Conservation (phyloP, 1,140 invertebrate species). For the Penaeus indicus region DNA sequence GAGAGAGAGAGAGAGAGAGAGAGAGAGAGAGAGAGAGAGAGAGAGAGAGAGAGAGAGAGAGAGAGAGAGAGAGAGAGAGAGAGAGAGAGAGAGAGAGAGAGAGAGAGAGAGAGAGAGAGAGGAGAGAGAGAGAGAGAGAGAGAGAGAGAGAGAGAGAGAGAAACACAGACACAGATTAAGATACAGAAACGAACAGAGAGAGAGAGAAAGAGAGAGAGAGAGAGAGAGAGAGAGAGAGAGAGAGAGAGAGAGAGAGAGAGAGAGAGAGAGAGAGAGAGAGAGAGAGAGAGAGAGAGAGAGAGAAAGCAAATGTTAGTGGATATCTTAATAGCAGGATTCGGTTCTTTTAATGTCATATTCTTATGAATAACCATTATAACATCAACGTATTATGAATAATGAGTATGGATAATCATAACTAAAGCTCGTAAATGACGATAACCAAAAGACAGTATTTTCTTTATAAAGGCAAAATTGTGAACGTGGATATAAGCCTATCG, state of each 20-base stretch:
- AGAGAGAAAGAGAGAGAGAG: background rate
- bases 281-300: background rate
- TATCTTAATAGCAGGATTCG: too few species aligned
- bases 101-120: background rate
- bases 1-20: background rate
- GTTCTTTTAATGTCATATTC: too few species aligned
- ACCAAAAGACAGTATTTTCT: too few species aligned
- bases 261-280: background rate
- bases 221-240: background rate
- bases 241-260: background rate
- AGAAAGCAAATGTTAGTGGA: background rate
- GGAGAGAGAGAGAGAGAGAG: background rate
- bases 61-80: background rate
- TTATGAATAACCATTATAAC: too few species aligned
- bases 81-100: background rate
- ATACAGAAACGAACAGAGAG: background rate
- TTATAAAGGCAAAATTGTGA: too few species aligned
- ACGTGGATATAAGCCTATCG: too few species aligned
- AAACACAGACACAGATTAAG: background rate
- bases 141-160: background rate
- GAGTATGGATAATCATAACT: too few species aligned
- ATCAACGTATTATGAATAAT: too few species aligned
- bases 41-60: background rate
- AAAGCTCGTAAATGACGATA: too few species aligned
- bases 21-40: background rate